Percentiles rank a stretch among this genome's conserved stretches.
Evolutionary conservation across 2,113 vertebrate species (phyloP).

Genomic region (Felis catus): DNA sequence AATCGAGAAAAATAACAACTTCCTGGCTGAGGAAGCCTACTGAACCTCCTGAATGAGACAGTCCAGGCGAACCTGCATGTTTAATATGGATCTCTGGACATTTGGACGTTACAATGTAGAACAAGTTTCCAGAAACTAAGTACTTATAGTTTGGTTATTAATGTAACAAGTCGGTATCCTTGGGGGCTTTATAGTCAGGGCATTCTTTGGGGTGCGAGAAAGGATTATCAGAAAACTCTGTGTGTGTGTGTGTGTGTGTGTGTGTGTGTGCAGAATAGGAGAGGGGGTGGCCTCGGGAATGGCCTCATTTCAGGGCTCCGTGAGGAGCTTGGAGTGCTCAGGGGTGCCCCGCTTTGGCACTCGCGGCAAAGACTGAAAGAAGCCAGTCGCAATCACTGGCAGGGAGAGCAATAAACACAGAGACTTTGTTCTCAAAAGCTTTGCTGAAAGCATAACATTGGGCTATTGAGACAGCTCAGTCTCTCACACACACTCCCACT

Average conservation of each 20-base stretch:
- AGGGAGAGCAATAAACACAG: slow-evolving; percentile 64
- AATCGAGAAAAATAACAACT: neutral
- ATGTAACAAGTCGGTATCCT: neutral
- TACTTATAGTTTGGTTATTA: neutral
- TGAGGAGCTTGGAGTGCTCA: neutral
- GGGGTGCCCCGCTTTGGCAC: neutral
- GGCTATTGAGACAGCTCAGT: slow-evolving; percentile 59
- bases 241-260: neutral
- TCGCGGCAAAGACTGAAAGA: slow-evolving; percentile 50
- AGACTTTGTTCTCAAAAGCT: slow-evolving; percentile 66
- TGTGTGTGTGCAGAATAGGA: neutral
- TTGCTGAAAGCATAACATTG: slow-evolving; percentile 63
- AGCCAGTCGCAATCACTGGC: slow-evolving; percentile 30
- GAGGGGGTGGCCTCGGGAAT: neutral
- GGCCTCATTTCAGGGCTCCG: slow-evolving; percentile 41
- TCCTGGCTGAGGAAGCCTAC: neutral
- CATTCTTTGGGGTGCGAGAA: slow-evolving; percentile 18
- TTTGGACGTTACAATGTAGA: neutral
- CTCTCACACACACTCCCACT: slow-evolving; percentile 61
- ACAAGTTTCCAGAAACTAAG: neutral
- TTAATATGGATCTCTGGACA: neutral
- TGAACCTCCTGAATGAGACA: neutral
- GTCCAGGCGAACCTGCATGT: neutral
- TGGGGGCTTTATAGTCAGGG: slow-evolving; percentile 4
- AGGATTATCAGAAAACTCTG: slow-evolving; percentile 43